Conservation (phyloP, 2,888 invertebrate genomes). For the Shargacucullia verbasci region DNA sequence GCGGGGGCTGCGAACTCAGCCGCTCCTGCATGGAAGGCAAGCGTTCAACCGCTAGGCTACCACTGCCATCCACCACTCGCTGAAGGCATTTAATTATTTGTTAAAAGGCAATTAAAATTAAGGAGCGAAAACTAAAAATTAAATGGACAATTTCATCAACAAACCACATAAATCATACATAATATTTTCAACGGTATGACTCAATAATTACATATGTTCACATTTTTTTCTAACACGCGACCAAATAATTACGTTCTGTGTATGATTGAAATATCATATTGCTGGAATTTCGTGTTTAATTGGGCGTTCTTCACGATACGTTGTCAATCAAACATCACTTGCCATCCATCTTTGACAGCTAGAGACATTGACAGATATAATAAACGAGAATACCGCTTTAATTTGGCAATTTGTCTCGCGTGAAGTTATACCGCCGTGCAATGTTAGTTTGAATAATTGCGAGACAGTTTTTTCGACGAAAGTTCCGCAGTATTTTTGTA, state of each 20-base stretch:
- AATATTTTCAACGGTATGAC: constrained; percentile 51
- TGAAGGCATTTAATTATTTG: too few relatives aligned
- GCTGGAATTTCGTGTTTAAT: constrained; percentile 48
- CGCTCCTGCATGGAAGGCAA: too few relatives aligned
- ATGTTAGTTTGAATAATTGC: constrained; percentile 36
- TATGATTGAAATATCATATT: constrained; percentile 55
- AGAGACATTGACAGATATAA: constrained; percentile 45
- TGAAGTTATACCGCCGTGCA: constrained; percentile 20
- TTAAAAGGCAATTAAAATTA: constrained; percentile 20
- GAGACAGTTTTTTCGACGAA: constrained; percentile 29
- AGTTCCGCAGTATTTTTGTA: constrained; percentile 31
- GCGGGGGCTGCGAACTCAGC: too few relatives aligned
- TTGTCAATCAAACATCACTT: constrained; percentile 50
- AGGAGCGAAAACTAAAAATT: constrained; percentile 39
- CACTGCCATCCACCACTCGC: too few relatives aligned
- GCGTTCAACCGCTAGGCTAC: too few relatives aligned
- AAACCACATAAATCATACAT: constrained; percentile 48
- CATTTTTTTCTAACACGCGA: constrained; percentile 47
- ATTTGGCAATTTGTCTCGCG: constrained; percentile 53
- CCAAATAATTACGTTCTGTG: constrained; percentile 39
- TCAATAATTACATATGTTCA: constrained; percentile 54
- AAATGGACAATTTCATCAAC: constrained; percentile 8
- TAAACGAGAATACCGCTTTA: constrained; percentile 35
- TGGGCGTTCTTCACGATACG: constrained; percentile 42
- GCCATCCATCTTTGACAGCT: constrained; percentile 31